Base-by-base conservation (phyloP, 2,888 invertebrate genomes). In the Drosophila emarginata region DNA sequence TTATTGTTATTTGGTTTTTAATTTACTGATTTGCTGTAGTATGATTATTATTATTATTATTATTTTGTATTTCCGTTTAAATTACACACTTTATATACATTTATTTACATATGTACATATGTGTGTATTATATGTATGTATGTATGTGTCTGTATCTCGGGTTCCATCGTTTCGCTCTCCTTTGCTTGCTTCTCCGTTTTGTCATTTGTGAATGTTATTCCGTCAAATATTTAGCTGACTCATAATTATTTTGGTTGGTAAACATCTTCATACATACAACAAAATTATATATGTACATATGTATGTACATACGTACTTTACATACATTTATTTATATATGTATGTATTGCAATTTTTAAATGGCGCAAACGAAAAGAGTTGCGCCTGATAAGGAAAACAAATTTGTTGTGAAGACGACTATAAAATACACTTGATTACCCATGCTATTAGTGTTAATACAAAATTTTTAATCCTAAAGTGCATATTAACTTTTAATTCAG, bases 171-270 rank as follows among this genome's bases (percentile, higher is more conserved):
- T 9, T 40, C 32, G 32, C 32, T 40, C 15, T 21, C 18, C 18
- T 12, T 45, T 45, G 11, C 18, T 45, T 45, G 45, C 21, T 45
- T 45, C 39, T 39, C 39, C 39, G 21, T 37, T 45, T 65, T 36
- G 21, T 32, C 65, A 54, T 23, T 72, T 56, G 36, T 61, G 62
- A 57, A 63, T 65, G 12, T 45, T 45, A 45, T 45, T 45, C 21
- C 45, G 12, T 23, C 21, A 53, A 61, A 45, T 67, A 54, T 64
- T 53, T 73, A 60, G 73, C 77, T 87, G 82, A 85, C 81, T 82
- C 87, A 82, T 79, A 85, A 81, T 81, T 81, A 79, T 84, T 87
- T 84, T 67, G 65, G 81, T 73, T 64, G 59, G 64, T 67, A 76
- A 74, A 77, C 61, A 84, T 64, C 64, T 64, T 21, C 4, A 18